phyloP scores from a whole-genome alignment of 2,888 invertebrate species.

The Caenorhabditis becei region DNA sequence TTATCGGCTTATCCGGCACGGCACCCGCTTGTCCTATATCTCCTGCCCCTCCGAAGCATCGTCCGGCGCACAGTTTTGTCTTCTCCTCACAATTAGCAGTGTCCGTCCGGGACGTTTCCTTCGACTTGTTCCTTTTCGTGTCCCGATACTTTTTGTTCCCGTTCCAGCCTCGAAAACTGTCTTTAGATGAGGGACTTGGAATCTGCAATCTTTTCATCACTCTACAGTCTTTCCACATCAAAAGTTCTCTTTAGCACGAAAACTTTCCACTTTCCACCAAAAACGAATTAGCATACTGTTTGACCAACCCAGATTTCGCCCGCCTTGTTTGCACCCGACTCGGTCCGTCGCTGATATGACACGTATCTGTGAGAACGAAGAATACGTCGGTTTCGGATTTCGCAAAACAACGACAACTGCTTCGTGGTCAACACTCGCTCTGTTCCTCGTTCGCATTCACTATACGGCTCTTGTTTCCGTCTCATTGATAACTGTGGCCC shows the following conservation, averaged over 20 bases:
- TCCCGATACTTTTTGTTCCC: neutral
- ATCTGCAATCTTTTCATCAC: neutral
- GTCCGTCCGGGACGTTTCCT: slow-evolving; percentile 9
- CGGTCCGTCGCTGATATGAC: slow-evolving; percentile 56
- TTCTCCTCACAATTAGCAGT: slow-evolving; percentile 49
- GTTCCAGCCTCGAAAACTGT: neutral
- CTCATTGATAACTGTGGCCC: slow-evolving; percentile 6
- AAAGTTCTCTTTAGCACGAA: too few species aligned
- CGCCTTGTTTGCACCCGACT: slow-evolving; percentile 36
- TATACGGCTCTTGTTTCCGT: slow-evolving; percentile 5
- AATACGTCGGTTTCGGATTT: slow-evolving; percentile 21
- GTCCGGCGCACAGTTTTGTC: slow-evolving; percentile 34
- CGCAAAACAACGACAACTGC: slow-evolving; percentile 41
- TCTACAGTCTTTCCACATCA: neutral
- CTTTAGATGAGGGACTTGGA: too few species aligned
- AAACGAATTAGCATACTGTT: slow-evolving; percentile 45
- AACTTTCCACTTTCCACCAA: slow-evolving; percentile 7
- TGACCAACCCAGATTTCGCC: slow-evolving; percentile 59
- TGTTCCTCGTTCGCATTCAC: slow-evolving; percentile 22
- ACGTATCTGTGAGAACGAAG: slow-evolving; percentile 41
- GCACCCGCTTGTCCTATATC: slow-evolving; percentile 60
- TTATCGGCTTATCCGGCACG: slow-evolving; percentile 62
- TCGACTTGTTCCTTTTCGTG: slow-evolving; percentile 21
- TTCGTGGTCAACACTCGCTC: slow-evolving; percentile 30
- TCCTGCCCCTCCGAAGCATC: slow-evolving; percentile 1